Percentiles rank a stretch among this genome's conserved stretches.
Evolutionary conservation across 2,113 vertebrate genomes (phyloP).

Genomic region (Mormyrus iriodes): DNA sequence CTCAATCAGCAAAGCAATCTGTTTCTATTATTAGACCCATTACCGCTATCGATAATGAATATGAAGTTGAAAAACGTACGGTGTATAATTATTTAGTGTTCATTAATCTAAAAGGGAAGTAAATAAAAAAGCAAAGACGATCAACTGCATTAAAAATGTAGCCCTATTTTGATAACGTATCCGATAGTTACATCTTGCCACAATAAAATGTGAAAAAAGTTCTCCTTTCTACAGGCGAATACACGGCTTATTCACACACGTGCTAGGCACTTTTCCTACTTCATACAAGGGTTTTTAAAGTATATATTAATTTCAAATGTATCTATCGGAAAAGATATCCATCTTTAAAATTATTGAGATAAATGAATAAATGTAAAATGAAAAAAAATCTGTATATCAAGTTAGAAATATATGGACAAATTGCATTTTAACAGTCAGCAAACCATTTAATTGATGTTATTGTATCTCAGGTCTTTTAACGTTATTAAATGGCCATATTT

Average conservation of each 20-base stretch:
- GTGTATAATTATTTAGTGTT: not conserved
- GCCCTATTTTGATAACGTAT: not conserved
- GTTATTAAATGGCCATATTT: not conserved
- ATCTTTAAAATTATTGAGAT: not conserved
- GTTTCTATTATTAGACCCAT: constrained; percentile 60
- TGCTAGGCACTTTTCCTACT: not conserved
- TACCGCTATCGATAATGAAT: constrained; percentile 42
- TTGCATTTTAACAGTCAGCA: not conserved
- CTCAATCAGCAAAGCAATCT: constrained; percentile 54
- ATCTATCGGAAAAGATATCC: not conserved
- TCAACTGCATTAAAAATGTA: not conserved
- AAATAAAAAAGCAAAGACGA: not conserved
- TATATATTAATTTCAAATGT: not conserved
- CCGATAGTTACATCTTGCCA: not conserved
- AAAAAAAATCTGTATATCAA: not conserved
- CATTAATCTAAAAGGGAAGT: not conserved
- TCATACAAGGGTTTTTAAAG: not conserved
- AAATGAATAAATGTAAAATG: not conserved
- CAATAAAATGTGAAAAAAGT: not conserved
- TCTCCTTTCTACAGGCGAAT: not conserved
- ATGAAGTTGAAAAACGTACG: constrained; percentile 20
- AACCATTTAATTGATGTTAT: not conserved
- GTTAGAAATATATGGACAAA: not conserved
- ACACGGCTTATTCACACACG: not conserved
- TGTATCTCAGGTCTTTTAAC: not conserved